Evolutionary conservation across 1,140 invertebrate genomes (phyloP).

Genomic region (Harlomillsia oculata): DNA sequence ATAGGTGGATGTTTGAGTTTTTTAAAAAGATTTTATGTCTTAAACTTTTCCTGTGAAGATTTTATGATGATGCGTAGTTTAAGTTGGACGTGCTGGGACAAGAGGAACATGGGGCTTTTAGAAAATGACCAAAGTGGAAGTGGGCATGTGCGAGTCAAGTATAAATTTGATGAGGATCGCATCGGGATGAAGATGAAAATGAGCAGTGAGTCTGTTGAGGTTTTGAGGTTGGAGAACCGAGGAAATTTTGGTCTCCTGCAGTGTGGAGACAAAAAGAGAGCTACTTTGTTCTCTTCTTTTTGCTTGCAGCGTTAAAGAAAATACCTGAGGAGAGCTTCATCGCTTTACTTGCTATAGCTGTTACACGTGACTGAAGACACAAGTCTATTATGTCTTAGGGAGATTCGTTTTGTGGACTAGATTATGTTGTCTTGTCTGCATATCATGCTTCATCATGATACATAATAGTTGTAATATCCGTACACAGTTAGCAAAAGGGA

Average conservation of each 20-base stretch:
- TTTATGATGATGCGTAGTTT: too few relatives aligned
- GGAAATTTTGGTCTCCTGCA: conserved; percentile 17
- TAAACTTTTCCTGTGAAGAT: too few relatives aligned
- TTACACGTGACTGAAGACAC: conserved; percentile 9
- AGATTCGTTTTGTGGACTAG: conserved; percentile 9
- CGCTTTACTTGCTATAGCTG: neutral
- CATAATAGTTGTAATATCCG: conserved; percentile 18
- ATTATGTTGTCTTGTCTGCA: conserved; percentile 16
- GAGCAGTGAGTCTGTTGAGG: neutral
- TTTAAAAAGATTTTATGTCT: too few relatives aligned
- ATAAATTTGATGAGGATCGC: conserved; percentile 9
- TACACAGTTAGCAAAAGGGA: too few relatives aligned
- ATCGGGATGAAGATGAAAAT: conserved; percentile 3
- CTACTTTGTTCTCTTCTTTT: conserved; percentile 21
- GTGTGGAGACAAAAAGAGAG: conserved; percentile 25
- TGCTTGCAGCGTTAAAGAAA: too few relatives aligned
- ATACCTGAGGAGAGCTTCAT: neutral
- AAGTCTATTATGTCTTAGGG: conserved; percentile 11
- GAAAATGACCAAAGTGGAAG: too few relatives aligned
- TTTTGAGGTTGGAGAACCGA: conserved; percentile 10
- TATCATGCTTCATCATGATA: conserved; percentile 18
- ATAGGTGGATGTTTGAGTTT: too few relatives aligned
- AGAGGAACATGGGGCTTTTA: too few relatives aligned
- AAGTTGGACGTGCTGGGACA: too few relatives aligned
- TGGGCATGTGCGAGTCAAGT: neutral